phyloP scores from a whole-genome alignment of 2,888 invertebrate genomes.

The Pyrocoelia pectoralis region DNA sequence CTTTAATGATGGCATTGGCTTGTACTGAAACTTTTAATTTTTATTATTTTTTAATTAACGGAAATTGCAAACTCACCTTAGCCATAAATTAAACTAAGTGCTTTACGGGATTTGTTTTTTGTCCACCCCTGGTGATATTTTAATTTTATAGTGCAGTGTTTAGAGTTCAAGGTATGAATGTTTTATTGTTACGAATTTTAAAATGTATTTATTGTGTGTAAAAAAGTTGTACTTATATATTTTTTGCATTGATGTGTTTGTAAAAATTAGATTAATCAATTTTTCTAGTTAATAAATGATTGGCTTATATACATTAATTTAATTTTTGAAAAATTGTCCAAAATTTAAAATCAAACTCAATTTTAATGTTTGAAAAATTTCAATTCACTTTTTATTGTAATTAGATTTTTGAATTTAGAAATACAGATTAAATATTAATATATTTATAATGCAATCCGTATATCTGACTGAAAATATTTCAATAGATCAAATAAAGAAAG shows the following conservation, averaged over 20 bases:
- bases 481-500: conserved; percentile 47
- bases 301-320: conserved; percentile 10
- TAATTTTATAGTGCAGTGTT: conserved; percentile 26
- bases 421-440: conserved; percentile 59
- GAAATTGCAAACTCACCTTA: no score
- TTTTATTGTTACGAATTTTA: conserved; percentile 41
- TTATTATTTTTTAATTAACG: no score
- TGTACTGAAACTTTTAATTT: no score
- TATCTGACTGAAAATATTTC: conserved; percentile 50
- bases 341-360: conserved; percentile 13
- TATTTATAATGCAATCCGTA: conserved; percentile 59
- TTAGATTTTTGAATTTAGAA: conserved; percentile 55
- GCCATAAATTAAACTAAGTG: conserved; percentile 16
- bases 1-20: no score
- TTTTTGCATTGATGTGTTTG: conserved; percentile 32
- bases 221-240: conserved; percentile 34
- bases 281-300: conserved; percentile 21
- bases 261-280: conserved; percentile 16
- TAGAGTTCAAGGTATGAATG: conserved; percentile 30
- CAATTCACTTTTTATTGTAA: conserved; percentile 53
- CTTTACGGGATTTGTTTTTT: conserved; percentile 29
- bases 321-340: conserved; percentile 14
- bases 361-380: conserved; percentile 17
- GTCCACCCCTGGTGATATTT: conserved; percentile 29
- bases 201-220: conserved; percentile 35